Conservation (phyloP, 2,113 vertebrate genomes). For the Mus pahari region DNA sequence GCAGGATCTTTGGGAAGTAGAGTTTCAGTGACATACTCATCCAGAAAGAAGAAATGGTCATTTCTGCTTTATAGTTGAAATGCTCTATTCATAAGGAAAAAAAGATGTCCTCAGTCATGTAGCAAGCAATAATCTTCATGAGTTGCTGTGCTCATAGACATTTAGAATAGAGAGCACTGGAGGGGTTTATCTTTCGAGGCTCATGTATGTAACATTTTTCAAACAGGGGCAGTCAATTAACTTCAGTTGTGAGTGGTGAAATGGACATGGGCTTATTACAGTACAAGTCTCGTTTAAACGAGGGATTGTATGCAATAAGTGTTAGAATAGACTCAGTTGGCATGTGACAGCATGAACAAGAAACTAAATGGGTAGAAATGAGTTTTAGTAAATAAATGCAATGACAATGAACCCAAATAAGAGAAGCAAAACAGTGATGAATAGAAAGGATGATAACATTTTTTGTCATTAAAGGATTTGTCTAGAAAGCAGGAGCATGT, state of each 20-base stretch:
- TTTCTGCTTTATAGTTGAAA: background rate
- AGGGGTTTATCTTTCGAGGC: background rate
- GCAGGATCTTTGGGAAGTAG: background rate
- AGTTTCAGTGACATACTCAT: background rate
- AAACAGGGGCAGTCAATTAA: background rate
- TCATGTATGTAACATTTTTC: fast-evolving
- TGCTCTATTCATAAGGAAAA: background rate
- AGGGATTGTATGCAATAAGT: background rate
- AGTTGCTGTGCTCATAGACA: background rate
- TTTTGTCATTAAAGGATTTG: background rate
- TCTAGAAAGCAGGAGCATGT: background rate
- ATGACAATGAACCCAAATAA: background rate
- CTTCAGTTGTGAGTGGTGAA: background rate
- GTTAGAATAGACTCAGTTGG: background rate
- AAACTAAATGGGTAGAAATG: background rate
- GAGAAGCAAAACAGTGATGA: background rate
- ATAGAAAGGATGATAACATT: background rate
- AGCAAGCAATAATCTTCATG: background rate
- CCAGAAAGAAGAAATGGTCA: background rate
- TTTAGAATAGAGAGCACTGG: background rate
- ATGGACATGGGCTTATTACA: background rate
- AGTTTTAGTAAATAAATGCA: background rate
- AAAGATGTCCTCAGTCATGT: background rate
- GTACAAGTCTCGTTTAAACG: background rate
- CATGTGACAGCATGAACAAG: background rate